These are phyloP conservation scores for Chironomus riparius DNA, from an alignment of 2,888 invertebrate genomes.

Conservation along the genomic window DNA sequence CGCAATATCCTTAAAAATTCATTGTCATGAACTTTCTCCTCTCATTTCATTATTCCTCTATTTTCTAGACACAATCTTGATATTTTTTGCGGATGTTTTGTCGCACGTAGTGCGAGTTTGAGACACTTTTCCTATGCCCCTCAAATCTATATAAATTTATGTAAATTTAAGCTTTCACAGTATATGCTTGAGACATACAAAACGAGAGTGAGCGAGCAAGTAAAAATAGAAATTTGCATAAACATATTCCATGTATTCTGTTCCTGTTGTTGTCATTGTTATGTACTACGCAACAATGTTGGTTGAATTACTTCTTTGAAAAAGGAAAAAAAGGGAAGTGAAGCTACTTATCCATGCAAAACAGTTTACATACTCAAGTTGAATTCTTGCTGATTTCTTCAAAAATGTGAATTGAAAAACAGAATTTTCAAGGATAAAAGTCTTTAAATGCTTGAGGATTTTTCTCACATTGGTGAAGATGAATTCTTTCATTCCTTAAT, in stretches of 20 bases:
- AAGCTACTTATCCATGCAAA: background rate
- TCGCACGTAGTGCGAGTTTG: background rate
- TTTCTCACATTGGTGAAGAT: too few relatives aligned
- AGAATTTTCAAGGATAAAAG: too few relatives aligned
- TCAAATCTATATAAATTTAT: slow-evolving; percentile 4
- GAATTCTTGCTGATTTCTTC: too few relatives aligned
- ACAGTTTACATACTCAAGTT: background rate
- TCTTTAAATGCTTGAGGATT: too few relatives aligned
- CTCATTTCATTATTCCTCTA: background rate
- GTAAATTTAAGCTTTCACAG: slow-evolving; percentile 4
- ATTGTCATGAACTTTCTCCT: background rate
- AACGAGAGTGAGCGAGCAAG: background rate
- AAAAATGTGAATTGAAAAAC: too few relatives aligned
- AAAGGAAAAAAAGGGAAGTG: too few relatives aligned
- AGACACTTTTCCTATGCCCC: background rate
- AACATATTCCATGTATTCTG: slow-evolving; percentile 14
- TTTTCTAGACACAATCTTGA: background rate
- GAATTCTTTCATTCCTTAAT: too few relatives aligned
- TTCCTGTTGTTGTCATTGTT: background rate
- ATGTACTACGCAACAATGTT: background rate
- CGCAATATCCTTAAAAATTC: background rate
- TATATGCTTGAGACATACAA: too few relatives aligned
- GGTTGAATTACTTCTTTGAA: background rate
- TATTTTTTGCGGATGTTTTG: background rate
- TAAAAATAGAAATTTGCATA: slow-evolving; percentile 4